Evolutionary conservation across 2,113 vertebrate genomes (phyloP).

Genomic region (Psittacula cyanocephala): DNA sequence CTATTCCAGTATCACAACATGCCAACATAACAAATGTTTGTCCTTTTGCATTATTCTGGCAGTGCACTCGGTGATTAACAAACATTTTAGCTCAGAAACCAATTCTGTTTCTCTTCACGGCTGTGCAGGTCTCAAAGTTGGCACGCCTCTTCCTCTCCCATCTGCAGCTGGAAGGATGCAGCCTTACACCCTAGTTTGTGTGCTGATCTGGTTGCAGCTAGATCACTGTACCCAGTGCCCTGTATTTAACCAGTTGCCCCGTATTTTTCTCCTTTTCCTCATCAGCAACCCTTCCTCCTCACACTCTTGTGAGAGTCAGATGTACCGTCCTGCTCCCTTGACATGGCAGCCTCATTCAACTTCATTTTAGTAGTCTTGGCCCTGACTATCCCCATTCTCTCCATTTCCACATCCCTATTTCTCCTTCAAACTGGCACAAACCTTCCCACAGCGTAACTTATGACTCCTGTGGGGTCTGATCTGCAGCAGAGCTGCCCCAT

Average conservation of each 20-base stretch:
- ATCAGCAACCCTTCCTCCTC: neutral
- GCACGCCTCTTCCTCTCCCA: neutral
- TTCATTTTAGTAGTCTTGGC: neutral
- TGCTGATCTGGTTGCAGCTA: neutral
- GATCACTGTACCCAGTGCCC: neutral
- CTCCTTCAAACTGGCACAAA: neutral
- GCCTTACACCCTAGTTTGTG: neutral
- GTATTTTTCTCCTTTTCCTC: neutral
- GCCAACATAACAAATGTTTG: neutral
- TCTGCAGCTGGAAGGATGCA: neutral
- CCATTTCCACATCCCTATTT: neutral
- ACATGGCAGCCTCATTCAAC: neutral
- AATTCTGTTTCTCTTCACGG: neutral
- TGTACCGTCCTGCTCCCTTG: neutral
- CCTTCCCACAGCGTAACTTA: neutral
- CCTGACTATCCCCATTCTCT: neutral
- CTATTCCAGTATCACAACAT: neutral
- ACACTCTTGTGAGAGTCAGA: neutral
- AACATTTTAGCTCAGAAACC: neutral
- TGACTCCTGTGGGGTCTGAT: fast-evolving
- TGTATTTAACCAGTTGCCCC: neutral
- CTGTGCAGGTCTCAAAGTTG: neutral
- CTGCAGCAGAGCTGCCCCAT: neutral
- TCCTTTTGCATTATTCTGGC: neutral
- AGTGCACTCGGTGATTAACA: neutral